These are phyloP conservation scores for Stramonita haemastoma DNA, from an alignment of 2,888 invertebrate genomes.

Conservation along the genomic window DNA sequence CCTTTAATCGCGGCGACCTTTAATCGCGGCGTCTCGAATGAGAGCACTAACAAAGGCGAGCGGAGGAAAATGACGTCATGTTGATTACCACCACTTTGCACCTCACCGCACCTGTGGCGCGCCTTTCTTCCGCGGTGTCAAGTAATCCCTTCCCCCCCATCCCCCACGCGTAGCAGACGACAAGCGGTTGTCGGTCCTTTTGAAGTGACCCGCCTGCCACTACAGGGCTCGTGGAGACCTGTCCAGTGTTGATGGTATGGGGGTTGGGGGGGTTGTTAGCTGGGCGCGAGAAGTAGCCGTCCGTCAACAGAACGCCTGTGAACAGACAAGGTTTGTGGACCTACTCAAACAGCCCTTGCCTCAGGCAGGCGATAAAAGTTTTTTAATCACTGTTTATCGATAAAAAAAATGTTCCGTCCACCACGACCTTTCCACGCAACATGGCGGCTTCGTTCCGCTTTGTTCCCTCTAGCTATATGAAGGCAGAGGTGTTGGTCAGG, in stretches of 20 bases:
- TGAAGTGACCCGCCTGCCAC: neutral
- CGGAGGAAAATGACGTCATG: neutral
- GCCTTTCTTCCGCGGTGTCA: conserved; percentile 5
- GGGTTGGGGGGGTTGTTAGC: neutral
- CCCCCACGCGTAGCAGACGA: neutral
- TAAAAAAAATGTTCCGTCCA: neutral
- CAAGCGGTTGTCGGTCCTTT: neutral
- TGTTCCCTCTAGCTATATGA: too few species aligned
- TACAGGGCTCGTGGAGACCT: too few species aligned
- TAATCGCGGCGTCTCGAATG: too few species aligned
- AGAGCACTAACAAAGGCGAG: too few species aligned
- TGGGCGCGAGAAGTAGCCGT: neutral
- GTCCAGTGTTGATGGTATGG: neutral
- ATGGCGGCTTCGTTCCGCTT: neutral
- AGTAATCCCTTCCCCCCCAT: neutral
- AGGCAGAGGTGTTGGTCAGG: too few species aligned
- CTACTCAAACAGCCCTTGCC: neutral
- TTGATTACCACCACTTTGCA: conserved; percentile 28
- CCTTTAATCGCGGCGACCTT: too few species aligned
- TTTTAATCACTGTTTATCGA: conserved; percentile 12
- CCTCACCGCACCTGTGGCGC: neutral
- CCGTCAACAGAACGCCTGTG: neutral
- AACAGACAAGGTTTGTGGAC: neutral
- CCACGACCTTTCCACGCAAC: neutral
- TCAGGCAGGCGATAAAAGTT: neutral